phyloP scores from a whole-genome alignment of 2,113 vertebrate genomes.

The Bungarus multicinctus region DNA sequence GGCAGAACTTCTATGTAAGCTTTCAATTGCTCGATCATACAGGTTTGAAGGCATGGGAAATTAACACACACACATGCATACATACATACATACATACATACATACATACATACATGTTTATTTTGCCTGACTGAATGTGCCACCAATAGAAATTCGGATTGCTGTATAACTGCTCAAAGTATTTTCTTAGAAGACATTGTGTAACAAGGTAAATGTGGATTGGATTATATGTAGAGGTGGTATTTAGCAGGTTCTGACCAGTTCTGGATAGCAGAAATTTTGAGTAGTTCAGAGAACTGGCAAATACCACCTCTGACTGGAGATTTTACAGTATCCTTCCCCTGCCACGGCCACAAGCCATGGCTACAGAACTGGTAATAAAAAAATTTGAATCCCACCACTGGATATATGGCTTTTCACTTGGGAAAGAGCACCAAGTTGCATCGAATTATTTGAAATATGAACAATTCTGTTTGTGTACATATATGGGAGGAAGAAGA shows the following conservation, averaged over 20 bases:
- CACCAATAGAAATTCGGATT: background rate
- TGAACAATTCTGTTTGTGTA: background rate
- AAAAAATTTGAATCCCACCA: no score
- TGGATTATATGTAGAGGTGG: background rate
- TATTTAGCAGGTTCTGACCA: no score
- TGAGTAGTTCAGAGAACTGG: no score
- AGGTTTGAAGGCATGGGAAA: background rate
- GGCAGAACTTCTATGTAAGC: background rate
- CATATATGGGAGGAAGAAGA: background rate
- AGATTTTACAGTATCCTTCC: no score
- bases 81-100: no score
- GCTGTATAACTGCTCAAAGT: background rate
- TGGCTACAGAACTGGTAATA: no score
- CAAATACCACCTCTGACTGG: no score
- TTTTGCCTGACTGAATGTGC: background rate
- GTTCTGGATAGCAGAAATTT: no score
- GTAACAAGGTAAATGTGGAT: background rate
- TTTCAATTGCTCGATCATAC: background rate
- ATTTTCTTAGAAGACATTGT: background rate
- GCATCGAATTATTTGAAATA: background rate
- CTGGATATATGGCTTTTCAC: background rate
- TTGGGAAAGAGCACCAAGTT: background rate
- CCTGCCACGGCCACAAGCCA: no score
- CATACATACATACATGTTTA: background rate
- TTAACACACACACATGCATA: background rate